Base-by-base conservation (phyloP, 1,140 invertebrate genomes). In the Euwallacea similis region DNA sequence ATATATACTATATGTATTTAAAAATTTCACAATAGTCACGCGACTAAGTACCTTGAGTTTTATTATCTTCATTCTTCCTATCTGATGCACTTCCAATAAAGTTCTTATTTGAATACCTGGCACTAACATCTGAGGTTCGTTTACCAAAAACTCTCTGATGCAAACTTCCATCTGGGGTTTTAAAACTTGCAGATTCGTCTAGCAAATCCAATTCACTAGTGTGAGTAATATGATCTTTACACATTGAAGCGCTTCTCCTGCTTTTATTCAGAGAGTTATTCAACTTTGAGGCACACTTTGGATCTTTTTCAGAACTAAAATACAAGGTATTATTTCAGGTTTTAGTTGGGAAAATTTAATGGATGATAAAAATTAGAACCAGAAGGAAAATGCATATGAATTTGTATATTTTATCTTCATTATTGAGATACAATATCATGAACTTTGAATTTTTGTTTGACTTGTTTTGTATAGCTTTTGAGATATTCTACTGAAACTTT, bases 181-280 rank as follows among this genome's bases (percentile, higher is more conserved):
- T 74, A 56, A 72, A 77, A 73, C 74, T 76, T 11, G 44, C 61
- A 43, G 75, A 72, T 50, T 77, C 75, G 4, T 79, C 75, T 8
- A 76, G 66, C 33, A 69, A 65, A 44, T 76, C 75, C 64, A 61
- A 11, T 10, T 64, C 44, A 21, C 21, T 59, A 53, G 16, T 42
- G 56, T 64, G 61, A 10, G 46, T 50, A 50, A 50, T 50, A 33
- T 33, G 21, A 33, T 33, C 21, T 33, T 33, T 33, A 33, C 21
- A 33, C 21, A 33, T 33, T 33, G 21, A 33, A 33, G 21, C 21
- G 13, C 13, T 7, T 50, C 33, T n/a, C 8, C 33, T 56, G 62
- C 66, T 75, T 64, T 69, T 74, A 68, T 66, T 71, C 11, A 64
- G 46, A n/a, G 42, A 61, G 10, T 58, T 72, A 74, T 42, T 75